Percentiles rank a stretch among this genome's conserved stretches.
phyloP scores from a whole-genome alignment of 2,797 vertebrate genomes.

The Sebastes flavidus region DNA sequence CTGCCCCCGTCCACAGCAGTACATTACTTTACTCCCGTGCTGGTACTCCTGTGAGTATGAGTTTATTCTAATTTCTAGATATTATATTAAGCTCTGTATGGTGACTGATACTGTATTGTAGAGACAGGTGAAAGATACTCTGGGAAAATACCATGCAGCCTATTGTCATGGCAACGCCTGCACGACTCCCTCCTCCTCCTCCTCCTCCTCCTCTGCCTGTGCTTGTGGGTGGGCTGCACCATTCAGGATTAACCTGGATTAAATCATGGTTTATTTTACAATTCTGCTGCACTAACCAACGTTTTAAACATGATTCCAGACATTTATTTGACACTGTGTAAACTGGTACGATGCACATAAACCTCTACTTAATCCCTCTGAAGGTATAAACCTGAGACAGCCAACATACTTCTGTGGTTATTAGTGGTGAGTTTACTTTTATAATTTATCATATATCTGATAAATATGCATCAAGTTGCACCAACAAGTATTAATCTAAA shows the following conservation, averaged over 20 bases:
- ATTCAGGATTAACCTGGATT: constrained; percentile 49
- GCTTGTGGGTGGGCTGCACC: constrained; percentile 42
- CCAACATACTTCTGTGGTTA: neutral
- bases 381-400: no score
- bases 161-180: constrained; percentile 50
- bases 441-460: neutral
- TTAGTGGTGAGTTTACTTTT: neutral
- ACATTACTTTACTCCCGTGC: neutral
- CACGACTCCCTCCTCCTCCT: constrained; percentile 23
- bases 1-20: neutral
- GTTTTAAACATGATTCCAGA: no score
- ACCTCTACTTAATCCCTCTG: neutral
- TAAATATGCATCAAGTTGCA: neutral
- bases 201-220: neutral
- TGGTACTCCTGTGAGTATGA: neutral
- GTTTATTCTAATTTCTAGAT: neutral
- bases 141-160: constrained; percentile 39
- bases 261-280: constrained; percentile 6
- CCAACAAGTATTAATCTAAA: neutral
- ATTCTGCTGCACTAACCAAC: neutral
- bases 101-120: neutral
- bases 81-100: neutral
- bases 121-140: constrained; percentile 21
- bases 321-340: neutral
- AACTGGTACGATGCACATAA: neutral